Conservation (phyloP, 2,888 invertebrate species). For the Petrophora chlorosata region DNA sequence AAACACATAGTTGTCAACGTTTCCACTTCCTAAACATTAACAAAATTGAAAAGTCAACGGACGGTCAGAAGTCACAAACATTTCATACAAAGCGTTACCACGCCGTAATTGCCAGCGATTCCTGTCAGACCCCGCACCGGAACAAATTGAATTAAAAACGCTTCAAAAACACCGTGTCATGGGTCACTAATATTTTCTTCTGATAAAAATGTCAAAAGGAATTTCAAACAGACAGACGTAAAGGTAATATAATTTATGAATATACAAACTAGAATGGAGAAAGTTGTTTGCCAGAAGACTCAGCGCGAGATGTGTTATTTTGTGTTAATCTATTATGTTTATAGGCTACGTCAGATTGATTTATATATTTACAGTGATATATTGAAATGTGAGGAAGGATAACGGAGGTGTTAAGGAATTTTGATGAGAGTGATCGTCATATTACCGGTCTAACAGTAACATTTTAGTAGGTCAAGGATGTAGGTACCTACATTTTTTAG, state of each 20-base stretch:
- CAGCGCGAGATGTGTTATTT: constrained; percentile 44
- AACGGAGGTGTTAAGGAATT: constrained; percentile 11
- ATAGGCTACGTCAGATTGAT: constrained; percentile 49
- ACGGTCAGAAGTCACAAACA: constrained; percentile 5
- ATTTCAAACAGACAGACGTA: neutral
- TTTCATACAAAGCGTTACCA: constrained; percentile 1
- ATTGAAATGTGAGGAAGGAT: constrained; percentile 6
- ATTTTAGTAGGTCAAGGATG: constrained; percentile 18
- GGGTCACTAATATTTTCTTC: neutral
- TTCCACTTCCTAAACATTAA: too few relatives aligned
- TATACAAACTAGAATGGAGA: constrained; percentile 44
- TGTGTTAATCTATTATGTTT: constrained; percentile 70
- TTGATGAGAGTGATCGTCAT: constrained; percentile 13
- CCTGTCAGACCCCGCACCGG: neutral
- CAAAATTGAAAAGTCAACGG: too few relatives aligned
- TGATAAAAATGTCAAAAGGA: neutral
- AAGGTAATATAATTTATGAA: constrained; percentile 1
- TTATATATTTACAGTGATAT: constrained; percentile 41
- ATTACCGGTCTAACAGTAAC: too few relatives aligned
- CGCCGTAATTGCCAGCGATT: neutral
- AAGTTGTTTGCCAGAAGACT: constrained; percentile 59
- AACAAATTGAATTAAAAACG: neutral
- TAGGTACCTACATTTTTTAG: too few relatives aligned
- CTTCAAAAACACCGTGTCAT: neutral
- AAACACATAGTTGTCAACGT: too few relatives aligned